A percentile compares a stretch with the other conserved stretches of the same genome.
These are phyloP conservation scores for Dynastes hyllus DNA, from an alignment of 2,888 invertebrate species.

Conservation along the genomic window DNA sequence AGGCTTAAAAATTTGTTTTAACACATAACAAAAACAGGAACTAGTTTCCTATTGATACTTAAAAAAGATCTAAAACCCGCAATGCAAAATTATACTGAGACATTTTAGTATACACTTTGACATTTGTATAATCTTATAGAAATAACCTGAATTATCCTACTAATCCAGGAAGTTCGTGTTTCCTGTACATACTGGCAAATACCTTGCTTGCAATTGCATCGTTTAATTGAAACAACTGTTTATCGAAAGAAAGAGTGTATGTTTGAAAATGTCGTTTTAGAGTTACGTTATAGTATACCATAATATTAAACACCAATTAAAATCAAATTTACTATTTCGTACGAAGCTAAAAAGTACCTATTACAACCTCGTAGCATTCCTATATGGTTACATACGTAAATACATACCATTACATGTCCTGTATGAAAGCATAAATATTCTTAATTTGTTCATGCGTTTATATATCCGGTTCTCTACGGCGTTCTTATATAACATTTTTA, in stretches of 20 bases:
- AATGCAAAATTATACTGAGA: too few species aligned
- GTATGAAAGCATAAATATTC: slow-evolving; percentile 42
- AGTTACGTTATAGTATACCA: not conserved
- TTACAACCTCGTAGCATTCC: slow-evolving; percentile 24
- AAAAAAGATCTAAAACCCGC: too few species aligned
- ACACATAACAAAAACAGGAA: too few species aligned
- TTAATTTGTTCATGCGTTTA: slow-evolving; percentile 49
- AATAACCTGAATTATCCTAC: too few species aligned
- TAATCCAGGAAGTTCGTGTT: not conserved
- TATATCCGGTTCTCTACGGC: slow-evolving; percentile 39
- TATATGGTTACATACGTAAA: slow-evolving; percentile 18
- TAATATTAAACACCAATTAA: slow-evolving; percentile 22
- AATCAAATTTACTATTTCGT: slow-evolving; percentile 22
- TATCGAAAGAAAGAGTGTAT: not conserved
- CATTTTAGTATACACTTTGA: too few species aligned
- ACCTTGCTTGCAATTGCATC: not conserved
- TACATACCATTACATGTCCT: slow-evolving; percentile 33
- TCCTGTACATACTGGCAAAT: too few species aligned
- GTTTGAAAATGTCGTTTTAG: not conserved
- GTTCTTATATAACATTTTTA: slow-evolving; percentile 33
- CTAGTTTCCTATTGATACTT: too few species aligned
- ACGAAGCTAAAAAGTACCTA: not conserved
- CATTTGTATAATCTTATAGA: too few species aligned
- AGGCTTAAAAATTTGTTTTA: too few species aligned
- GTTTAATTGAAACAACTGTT: not conserved